phyloP scores from a whole-genome alignment of 1,140 invertebrate species.

The Drosophila kurseongensis region DNA sequence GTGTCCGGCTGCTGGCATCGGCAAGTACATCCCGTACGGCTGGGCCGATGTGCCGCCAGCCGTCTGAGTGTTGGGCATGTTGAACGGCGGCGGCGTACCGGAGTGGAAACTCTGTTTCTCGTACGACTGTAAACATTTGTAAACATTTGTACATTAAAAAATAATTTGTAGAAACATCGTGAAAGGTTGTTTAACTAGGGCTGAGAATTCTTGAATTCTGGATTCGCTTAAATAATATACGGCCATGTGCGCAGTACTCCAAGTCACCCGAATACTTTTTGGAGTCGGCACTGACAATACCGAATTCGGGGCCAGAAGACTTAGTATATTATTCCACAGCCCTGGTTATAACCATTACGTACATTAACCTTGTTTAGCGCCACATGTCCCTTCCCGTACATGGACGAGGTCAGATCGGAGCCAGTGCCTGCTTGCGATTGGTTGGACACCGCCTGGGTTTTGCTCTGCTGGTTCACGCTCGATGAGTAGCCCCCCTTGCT shows the following conservation, averaged over 20 bases:
- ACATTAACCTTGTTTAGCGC: constrained; percentile 91
- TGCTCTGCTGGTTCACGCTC: constrained; percentile 85
- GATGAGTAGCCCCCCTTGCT: constrained; percentile 86
- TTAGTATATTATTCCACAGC: constrained; percentile 5
- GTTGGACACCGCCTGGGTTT: constrained; percentile 86
- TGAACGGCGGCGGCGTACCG: constrained; percentile 92
- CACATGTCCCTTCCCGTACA: constrained; percentile 91
- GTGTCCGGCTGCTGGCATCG: constrained; percentile 88
- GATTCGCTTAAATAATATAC: background rate
- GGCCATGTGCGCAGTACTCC: background rate
- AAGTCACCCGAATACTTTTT: too few relatives aligned
- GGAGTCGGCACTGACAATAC: too few relatives aligned
- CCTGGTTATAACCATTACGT: constrained; percentile 68
- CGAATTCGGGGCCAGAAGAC: background rate
- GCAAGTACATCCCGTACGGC: constrained; percentile 89
- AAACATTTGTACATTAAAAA: too few relatives aligned
- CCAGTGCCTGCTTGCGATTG: constrained; percentile 87
- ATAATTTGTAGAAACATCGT: background rate
- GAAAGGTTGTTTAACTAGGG: constrained; percentile 20
- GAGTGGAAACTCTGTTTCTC: constrained; percentile 94
- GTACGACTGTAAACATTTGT: constrained; percentile 90
- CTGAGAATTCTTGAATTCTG: constrained; percentile 9
- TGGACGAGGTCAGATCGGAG: constrained; percentile 88
- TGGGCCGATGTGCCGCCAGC: constrained; percentile 89
- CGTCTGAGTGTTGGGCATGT: constrained; percentile 89